Conservation (phyloP, 2,888 invertebrate genomes). For the Athalia cordata region DNA sequence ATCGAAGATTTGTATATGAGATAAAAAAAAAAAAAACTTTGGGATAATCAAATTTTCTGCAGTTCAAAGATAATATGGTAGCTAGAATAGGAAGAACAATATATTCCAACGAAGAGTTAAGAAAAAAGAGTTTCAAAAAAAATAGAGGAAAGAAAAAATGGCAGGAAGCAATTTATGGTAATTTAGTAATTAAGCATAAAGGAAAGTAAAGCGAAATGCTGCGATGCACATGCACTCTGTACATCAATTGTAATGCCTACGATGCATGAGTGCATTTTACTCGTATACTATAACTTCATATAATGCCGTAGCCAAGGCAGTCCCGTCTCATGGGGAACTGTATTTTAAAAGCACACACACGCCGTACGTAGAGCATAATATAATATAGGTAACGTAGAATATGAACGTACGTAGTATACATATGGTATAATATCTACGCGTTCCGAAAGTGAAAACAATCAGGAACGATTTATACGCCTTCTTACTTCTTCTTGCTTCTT, state of each 20-base stretch:
- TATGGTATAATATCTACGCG: not conserved
- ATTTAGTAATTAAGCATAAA: constrained; percentile 61
- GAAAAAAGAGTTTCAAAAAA: not conserved
- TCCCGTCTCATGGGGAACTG: constrained; percentile 14
- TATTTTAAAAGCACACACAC: not conserved
- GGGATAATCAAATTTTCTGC: no score
- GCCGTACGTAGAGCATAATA: not conserved
- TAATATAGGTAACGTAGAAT: not conserved
- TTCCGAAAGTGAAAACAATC: constrained; percentile 42
- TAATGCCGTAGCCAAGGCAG: not conserved
- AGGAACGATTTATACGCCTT: not conserved
- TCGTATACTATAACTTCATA: no score
- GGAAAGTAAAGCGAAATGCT: constrained; percentile 61
- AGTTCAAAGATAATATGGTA: not conserved
- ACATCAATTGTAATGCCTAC: constrained; percentile 58
- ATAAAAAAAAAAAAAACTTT: not conserved
- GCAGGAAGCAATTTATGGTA: constrained; percentile 52
- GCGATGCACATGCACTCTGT: constrained; percentile 23
- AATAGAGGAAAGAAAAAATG: constrained; percentile 27
- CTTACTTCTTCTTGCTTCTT: not conserved
- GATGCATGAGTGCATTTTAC: constrained; percentile 43
- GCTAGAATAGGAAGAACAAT: not conserved
- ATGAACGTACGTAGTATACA: not conserved
- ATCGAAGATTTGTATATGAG: no score
- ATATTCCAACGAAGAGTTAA: constrained; percentile 1